Evolutionary conservation across 2,113 vertebrate genomes (phyloP), one percentile per base, ranked within the genome.

Genomic region (Spizaetus ornatus): DNA sequence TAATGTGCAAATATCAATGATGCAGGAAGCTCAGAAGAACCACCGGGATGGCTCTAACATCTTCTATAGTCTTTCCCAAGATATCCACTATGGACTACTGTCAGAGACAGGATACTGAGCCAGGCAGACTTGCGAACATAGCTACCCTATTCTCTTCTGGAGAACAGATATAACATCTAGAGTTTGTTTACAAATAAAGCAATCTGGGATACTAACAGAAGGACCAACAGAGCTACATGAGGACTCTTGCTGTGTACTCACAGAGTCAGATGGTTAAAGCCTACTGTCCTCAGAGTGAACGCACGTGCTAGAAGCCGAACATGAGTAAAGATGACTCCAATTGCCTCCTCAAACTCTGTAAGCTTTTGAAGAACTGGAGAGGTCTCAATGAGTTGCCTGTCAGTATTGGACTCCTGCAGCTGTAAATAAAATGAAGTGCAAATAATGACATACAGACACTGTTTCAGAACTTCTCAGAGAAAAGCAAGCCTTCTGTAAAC

Each of bases 201-300:
- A 43, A 45, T 61, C 23, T 69, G 26, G 20, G 40, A 53, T 58
- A 56, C 34, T 55, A 86, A 80, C 20, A 63, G 32, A 73, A 92
- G 11, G 42, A 76, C 9, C 50, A 85, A 52, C 38, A 82, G 65
- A 66, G 62, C 42, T 50, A 32, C 14, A 13, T 8, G 23, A 15
- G 20, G 65, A 61, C 43, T 73, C 34, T 34, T 23, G 23, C 26
- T 90, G 38, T 48, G n/a, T 71, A 99, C 99, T 99, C 96, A 99
- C 99, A 99, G 98, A 40, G 99, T 99, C 97, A 99, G 98, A 94
- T 99, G 99, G 98, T 99, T 99, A 98, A 99, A 99, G 97, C 99
- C 99, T 36, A 99, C 99, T 18, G 99, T 99, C 96, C 99, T 99
- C 97, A 99, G 94, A 14, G 99, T 99, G 98, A 99, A 99, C 0